Conservation (phyloP, 2,888 invertebrate species). For the Philereme transversata region DNA sequence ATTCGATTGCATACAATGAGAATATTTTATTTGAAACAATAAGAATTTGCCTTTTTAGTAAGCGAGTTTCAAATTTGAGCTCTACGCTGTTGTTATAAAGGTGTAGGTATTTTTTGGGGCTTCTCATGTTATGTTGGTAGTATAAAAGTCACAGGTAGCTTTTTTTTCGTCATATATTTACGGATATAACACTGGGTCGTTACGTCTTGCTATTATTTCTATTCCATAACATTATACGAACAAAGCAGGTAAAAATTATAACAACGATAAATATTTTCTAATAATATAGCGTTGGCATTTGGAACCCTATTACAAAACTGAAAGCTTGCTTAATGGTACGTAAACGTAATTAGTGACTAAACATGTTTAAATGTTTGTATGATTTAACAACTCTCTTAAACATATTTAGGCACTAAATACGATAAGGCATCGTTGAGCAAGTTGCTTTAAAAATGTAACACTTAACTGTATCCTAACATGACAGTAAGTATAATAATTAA, state of each 20-base stretch:
- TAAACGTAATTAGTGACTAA: too few relatives aligned
- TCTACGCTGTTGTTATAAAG: conserved; percentile 23
- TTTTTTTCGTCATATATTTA: conserved; percentile 61
- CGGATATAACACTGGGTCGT: conserved; percentile 64
- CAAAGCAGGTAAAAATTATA: conserved; percentile 57
- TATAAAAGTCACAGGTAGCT: conserved; percentile 62
- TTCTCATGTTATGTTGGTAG: conserved; percentile 14
- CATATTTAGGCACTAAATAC: too few relatives aligned
- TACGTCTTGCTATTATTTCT: conserved; percentile 62
- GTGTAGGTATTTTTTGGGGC: conserved; percentile 9
- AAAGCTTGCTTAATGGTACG: too few relatives aligned
- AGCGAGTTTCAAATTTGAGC: conserved; percentile 26
- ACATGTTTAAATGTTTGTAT: too few relatives aligned
- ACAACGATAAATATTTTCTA: background rate
- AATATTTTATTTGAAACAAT: conserved; percentile 38
- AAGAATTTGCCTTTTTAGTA: conserved; percentile 13
- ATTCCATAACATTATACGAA: conserved; percentile 54
- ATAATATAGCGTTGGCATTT: too few relatives aligned
- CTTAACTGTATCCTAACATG: too few relatives aligned
- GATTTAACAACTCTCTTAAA: too few relatives aligned
- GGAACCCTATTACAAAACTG: too few relatives aligned
- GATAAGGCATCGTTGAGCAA: too few relatives aligned
- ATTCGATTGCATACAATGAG: conserved; percentile 47
- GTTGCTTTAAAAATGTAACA: too few relatives aligned
- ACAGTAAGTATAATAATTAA: too few relatives aligned